Evolutionary conservation across 1,140 invertebrate genomes (phyloP), one percentile per base, ranked within the genome.

Genomic region (Steinernema feltiae): DNA sequence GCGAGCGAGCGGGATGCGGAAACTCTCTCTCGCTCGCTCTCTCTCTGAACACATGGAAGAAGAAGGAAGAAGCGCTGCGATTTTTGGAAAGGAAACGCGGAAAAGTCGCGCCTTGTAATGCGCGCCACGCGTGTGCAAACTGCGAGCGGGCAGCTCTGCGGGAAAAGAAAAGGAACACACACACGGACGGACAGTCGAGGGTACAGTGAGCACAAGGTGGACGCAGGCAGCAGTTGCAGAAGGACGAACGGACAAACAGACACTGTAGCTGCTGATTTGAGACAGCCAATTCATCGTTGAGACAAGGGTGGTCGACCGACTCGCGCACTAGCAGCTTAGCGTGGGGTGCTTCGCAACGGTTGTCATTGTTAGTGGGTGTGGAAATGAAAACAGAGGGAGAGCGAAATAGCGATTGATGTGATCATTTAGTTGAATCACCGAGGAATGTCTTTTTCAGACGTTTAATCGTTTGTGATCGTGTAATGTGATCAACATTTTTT

Each of bases 101-200:
- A 63, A 63, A 63, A 63, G 53, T 63, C 53, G 53, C 53, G 53
- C 53, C 7, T 63, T 21, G 24, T 3, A 63, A 63, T 63, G n/a
- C n/a, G n/a, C n/a, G n/a, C n/a, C n/a, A 27, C 24, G 53, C 53
- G 53, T 63, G 53, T 63, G 53, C 53, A 63, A 63, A 63, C 53
- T 63, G 35, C 18, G 7, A n/a, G n/a, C n/a, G n/a, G n/a, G n/a
- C n/a, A n/a, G n/a, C n/a, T n/a, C 41, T 46, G 41, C 41, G 41
- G 41, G 41, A n/a, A 7, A n/a, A 46, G n/a, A 7, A n/a, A 21
- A 63, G 15, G 53, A 15, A n/a, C 53, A 21, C 53, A 21, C 53
- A 27, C 53, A 15, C 12, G 3, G 53, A 63, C 12, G 12, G 53
- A 7, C 7, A 7, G 53, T 27, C 7, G 15, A 27, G 7, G 24